These are phyloP conservation scores for Cremastinae sp. DNA, from an alignment of 2,888 invertebrate genomes.

Conservation along the genomic window DNA sequence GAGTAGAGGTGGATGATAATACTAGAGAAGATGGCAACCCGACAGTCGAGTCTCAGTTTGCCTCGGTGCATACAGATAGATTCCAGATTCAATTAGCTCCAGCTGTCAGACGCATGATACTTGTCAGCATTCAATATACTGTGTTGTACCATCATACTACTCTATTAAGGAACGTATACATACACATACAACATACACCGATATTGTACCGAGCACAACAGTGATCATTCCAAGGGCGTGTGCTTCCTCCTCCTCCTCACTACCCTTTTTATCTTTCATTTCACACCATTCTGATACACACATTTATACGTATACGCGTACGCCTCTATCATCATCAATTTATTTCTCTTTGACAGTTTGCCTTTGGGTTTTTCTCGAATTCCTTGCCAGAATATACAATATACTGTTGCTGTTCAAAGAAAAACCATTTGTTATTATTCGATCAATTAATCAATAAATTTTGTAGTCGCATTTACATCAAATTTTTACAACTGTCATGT, in stretches of 20 bases:
- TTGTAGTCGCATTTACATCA: no score
- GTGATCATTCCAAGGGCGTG: conserved; percentile 3
- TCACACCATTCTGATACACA: no score
- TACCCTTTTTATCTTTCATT: background rate
- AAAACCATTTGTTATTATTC: no score
- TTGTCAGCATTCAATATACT: conserved; percentile 76
- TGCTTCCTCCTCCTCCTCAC: background rate
- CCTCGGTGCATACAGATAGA: conserved; percentile 77
- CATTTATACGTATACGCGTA: no score
- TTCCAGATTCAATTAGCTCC: conserved; percentile 79
- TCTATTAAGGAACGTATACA: conserved; percentile 10
- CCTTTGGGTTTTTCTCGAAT: no score
- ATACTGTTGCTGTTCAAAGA: no score
- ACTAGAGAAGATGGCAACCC: conserved; percentile 66
- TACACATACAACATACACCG: conserved; percentile 9
- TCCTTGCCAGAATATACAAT: no score
- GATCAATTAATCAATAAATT: no score
- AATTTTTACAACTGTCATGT: no score
- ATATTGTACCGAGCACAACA: no score
- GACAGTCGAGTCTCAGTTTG: conserved; percentile 74
- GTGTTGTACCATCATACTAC: conserved; percentile 13
- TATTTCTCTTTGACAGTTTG: no score
- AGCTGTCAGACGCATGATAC: conserved; percentile 79
- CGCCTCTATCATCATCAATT: no score
- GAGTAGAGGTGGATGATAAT: conserved; percentile 49